Percentiles rank a stretch among this genome's conserved stretches.
phyloP scores from a whole-genome alignment of 2,113 vertebrate species.

The Syngnathus floridae region DNA sequence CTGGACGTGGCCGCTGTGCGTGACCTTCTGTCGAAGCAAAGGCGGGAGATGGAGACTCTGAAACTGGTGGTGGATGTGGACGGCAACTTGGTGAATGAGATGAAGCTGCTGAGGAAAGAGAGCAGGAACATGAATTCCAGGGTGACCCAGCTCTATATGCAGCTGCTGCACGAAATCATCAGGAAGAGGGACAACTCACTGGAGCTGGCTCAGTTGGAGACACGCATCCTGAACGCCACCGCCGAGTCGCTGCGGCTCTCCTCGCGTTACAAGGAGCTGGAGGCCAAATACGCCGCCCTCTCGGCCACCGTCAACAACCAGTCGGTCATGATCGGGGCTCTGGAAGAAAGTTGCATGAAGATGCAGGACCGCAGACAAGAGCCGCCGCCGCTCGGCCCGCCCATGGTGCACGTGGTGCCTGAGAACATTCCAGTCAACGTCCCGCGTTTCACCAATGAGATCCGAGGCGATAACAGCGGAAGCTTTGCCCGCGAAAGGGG shows the following conservation, averaged over 20 bases:
- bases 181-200: conserved; percentile 93
- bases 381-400: conserved; percentile 72
- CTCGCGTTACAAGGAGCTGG: conserved; percentile 85
- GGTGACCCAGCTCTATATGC: conserved; percentile 98
- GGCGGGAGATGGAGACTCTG: conserved; percentile 86
- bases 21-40: conserved; percentile 87
- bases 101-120: conserved; percentile 92
- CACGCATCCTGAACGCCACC: conserved; percentile 88
- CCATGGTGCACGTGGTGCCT: conserved; percentile 91
- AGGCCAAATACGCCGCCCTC: conserved; percentile 80
- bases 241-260: conserved; percentile 86
- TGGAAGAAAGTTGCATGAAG: conserved; percentile 88
- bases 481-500: conserved; percentile 73
- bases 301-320: conserved; percentile 93
- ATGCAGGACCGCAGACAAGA: conserved; percentile 78
- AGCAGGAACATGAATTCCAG: conserved; percentile 99
- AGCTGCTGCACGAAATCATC: conserved; percentile 95
- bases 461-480: conserved; percentile 78
- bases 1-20: conserved; percentile 88
- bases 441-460: conserved; percentile 86
- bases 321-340: conserved; percentile 79
- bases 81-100: conserved; percentile 92
- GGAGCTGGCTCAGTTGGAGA: conserved; percentile 92
- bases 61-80: conserved; percentile 93
- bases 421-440: conserved; percentile 85